Conservation (phyloP, 2,888 invertebrate species). For the Ditula angustiorana region DNA sequence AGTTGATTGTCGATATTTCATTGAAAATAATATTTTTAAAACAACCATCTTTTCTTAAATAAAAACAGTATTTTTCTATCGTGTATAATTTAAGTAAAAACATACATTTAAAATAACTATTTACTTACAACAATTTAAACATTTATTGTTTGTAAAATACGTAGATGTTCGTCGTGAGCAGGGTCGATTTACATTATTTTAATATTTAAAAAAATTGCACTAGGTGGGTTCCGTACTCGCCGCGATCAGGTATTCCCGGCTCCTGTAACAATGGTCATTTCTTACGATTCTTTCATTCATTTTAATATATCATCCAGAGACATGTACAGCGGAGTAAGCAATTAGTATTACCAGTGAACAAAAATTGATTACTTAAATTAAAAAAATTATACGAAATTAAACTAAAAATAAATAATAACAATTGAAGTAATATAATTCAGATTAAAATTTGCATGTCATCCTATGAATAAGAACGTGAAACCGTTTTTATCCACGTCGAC, state of each 20-base stretch:
- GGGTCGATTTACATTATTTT: conserved; percentile 15
- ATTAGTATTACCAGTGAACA: too few relatives aligned
- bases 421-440: too few relatives aligned
- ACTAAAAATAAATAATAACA: too few relatives aligned
- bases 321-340: too few relatives aligned
- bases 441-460: too few relatives aligned
- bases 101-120: conserved; percentile 23
- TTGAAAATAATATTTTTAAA: conserved; percentile 20
- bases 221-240: conserved; percentile 55
- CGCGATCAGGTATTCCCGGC: conserved; percentile 41
- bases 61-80: conserved; percentile 14
- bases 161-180: neutral
- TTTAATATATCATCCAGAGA: too few relatives aligned
- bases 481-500: too few relatives aligned
- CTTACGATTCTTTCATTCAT: neutral
- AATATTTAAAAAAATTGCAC: conserved; percentile 53
- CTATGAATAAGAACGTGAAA: too few relatives aligned
- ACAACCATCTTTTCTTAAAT: conserved; percentile 20
- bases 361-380: too few relatives aligned
- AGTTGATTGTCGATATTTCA: conserved; percentile 27
- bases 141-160: conserved; percentile 7
- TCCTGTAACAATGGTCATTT: conserved; percentile 56
- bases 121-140: conserved; percentile 21
- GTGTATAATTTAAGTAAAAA: conserved; percentile 30
- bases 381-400: too few relatives aligned